Conservation (phyloP, 53 echinoderm and acorn worm species). For the Henricia sp. region DNA sequence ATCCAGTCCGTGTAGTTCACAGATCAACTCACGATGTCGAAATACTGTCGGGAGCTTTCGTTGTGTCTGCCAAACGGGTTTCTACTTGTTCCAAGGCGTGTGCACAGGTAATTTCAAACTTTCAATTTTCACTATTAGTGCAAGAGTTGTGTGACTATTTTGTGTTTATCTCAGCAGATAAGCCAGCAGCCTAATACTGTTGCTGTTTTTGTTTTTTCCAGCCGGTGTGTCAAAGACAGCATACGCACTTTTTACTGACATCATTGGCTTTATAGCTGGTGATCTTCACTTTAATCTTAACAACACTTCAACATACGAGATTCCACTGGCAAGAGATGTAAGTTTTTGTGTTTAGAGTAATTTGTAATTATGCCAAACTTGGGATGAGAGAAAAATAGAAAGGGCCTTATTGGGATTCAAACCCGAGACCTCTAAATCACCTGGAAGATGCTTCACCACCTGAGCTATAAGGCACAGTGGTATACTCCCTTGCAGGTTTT, state of each 20-base stretch:
- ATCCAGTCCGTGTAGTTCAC: slow-evolving; percentile 64
- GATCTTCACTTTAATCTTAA: slow-evolving; percentile 43
- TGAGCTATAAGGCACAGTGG: too few relatives aligned
- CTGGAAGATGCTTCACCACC: too few relatives aligned
- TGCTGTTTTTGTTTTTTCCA: slow-evolving; percentile 29
- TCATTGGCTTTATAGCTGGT: slow-evolving; percentile 64
- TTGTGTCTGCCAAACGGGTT: slow-evolving; percentile 79
- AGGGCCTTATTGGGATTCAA: too few relatives aligned
- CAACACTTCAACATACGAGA: slow-evolving; percentile 38
- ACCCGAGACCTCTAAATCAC: too few relatives aligned
- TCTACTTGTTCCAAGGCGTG: slow-evolving; percentile 40
- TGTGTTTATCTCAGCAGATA: neutral
- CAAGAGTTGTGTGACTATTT: neutral
- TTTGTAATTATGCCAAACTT: neutral
- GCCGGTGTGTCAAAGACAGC: slow-evolving; percentile 61
- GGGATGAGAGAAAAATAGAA: too few relatives aligned
- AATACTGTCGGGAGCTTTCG: slow-evolving; percentile 65
- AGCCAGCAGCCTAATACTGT: neutral
- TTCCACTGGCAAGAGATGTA: slow-evolving; percentile 65
- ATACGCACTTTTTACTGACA: slow-evolving; percentile 67
- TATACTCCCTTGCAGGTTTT: too few relatives aligned
- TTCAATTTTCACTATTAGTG: slow-evolving; percentile 11
- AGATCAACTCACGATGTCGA: slow-evolving; percentile 68
- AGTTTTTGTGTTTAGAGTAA: slow-evolving; percentile 21
- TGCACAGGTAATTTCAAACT: slow-evolving; percentile 57